These are phyloP conservation scores for Eupithecia subfuscata DNA, from an alignment of 2,888 invertebrate genomes.

Conservation along the genomic window DNA sequence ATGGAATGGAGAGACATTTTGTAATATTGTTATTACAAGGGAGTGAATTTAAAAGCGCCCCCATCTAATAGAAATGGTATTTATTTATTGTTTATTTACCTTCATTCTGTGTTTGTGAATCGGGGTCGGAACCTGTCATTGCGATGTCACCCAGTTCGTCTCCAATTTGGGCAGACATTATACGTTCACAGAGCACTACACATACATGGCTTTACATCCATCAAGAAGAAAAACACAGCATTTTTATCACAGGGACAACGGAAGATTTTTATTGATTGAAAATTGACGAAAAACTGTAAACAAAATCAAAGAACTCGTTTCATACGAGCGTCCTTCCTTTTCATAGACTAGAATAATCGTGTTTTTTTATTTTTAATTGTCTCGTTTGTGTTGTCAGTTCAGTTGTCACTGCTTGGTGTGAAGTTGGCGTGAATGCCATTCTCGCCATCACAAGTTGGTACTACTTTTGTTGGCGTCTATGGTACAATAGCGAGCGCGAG, in stretches of 20 bases:
- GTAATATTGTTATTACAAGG: not conserved
- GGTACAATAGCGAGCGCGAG: not conserved
- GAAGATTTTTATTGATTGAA: not conserved
- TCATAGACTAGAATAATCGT: conserved; percentile 5
- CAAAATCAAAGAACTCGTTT: not conserved
- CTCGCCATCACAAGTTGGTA: not conserved
- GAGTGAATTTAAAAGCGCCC: not conserved
- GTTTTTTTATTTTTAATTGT: not conserved
- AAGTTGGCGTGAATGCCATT: conserved; percentile 2
- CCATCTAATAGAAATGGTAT: not conserved
- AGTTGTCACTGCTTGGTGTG: not conserved
- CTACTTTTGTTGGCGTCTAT: not conserved
- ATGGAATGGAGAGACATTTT: not conserved
- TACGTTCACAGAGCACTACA: conserved; percentile 24
- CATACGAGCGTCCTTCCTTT: not conserved
- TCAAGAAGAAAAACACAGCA: conserved; percentile 10
- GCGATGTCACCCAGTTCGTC: conserved; percentile 70
- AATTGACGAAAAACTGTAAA: not conserved
- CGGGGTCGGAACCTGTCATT: conserved; percentile 71
- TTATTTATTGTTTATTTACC: conserved; percentile 65
- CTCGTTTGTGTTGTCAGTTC: not conserved
- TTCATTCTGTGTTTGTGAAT: conserved; percentile 75
- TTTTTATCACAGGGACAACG: conserved; percentile 6
- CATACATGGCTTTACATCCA: conserved; percentile 10
- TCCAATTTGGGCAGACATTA: conserved; percentile 61